Evolutionary conservation across 2,888 invertebrate genomes (phyloP), one percentile per base, ranked within the genome.

Genomic region (Drosophila anceps): DNA sequence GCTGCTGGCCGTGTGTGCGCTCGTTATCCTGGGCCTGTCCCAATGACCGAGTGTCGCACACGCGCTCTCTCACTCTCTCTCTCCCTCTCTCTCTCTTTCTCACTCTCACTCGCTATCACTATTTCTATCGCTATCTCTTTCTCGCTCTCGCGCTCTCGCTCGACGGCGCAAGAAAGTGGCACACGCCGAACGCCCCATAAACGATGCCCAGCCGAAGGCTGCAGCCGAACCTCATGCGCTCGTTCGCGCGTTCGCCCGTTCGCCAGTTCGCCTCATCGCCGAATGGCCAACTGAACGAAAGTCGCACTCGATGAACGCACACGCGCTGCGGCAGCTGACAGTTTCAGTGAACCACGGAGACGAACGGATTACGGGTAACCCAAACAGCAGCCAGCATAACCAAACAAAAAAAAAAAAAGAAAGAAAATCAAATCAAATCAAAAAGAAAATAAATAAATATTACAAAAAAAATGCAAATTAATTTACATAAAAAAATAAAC

Each of bases 281-380:
- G 76, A 73, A 44, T 31, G 68, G 27, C 72, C 75, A 90, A 88
- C 91, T 90, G 67, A 91, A 91, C 92, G 92, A 91, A 91, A 83
- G 86, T 88, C 79, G 82, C 84, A 89, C 91, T 92, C 84, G 88
- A 88, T 79, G 79, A 83, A 75, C 77, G 83, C 80, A 84, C 84
- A 87, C 86, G 88, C 73, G 81, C 80, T 84, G 84, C 91, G 90
- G 90, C 90, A 91, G 91, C 91, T 90, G 91, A 91, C 93, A 93
- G 93, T 93, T 92, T 92, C 91, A 93, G 92, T 91, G 92, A 93
- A 93, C 92, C 92, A 92, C 93, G 91, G 91, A 92, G 91, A 91
- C 92, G 92, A 92, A 92, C 93, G 93, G 93, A 93, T 92, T 92
- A 92, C 93, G 92, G 93, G 93, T 91, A 91, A 91, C 84, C 69